Conservation (phyloP, 2,797 vertebrate species). For the Heliangelus exortis region DNA sequence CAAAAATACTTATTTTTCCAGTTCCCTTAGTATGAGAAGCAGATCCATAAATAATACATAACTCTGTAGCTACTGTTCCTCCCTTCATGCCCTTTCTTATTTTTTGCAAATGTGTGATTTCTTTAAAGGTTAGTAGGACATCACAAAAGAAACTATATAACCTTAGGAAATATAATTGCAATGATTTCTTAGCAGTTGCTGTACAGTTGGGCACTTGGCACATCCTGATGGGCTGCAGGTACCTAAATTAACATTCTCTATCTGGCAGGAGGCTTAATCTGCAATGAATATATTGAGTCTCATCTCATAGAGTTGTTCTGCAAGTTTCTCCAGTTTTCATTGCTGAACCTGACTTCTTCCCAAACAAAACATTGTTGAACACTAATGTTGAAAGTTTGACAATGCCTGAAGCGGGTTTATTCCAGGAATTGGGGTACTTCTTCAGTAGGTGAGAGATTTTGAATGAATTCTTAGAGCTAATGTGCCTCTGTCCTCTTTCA, state of each 20-base stretch:
- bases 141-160: background rate
- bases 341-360: background rate
- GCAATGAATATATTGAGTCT: rapidly evolving
- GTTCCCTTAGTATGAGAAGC: conserved; percentile 4
- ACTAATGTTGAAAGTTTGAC: background rate
- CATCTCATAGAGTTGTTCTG: background rate
- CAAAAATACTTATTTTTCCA: background rate
- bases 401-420: background rate
- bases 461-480: background rate
- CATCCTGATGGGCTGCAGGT: background rate
- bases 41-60: conserved; percentile 43
- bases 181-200: background rate
- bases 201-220: background rate
- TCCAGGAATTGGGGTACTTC: rapidly evolving
- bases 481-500: background rate
- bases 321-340: background rate
- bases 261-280: background rate
- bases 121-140: conserved; percentile 42
- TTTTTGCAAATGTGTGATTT: background rate
- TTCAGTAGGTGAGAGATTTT: background rate
- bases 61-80: background rate
- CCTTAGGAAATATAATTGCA: conserved; percentile 1
- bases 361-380: background rate
- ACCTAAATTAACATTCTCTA: background rate
- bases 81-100: background rate